A percentile compares a stretch with the other conserved stretches of the same genome.
These are phyloP conservation scores for Melospiza melodia DNA, from an alignment of 2,113 vertebrate species.

Conservation along the genomic window DNA sequence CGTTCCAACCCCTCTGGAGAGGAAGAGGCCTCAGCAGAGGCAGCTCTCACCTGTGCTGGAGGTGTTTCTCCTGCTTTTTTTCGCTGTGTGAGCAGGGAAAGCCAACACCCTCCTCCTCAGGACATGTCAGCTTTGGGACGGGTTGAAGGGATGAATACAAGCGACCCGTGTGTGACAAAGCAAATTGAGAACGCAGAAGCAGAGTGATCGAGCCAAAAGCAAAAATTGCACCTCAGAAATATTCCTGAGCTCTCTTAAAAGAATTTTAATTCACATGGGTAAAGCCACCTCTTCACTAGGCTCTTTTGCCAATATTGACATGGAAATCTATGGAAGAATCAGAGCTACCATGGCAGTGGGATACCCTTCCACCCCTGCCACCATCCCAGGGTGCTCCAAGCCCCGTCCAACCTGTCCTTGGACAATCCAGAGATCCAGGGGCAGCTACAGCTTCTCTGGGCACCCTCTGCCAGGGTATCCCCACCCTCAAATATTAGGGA, in stretches of 20 bases:
- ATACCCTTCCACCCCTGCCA: not conserved
- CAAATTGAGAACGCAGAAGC: not conserved
- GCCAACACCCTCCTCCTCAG: accelerated
- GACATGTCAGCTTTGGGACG: not conserved
- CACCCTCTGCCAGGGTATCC: accelerated
- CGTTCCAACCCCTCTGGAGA: not conserved
- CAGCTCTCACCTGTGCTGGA: not conserved
- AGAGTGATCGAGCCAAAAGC: not conserved
- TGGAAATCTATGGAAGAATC: not conserved
- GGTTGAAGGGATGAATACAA: not conserved
- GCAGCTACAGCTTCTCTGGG: not conserved
- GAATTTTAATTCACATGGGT: accelerated
- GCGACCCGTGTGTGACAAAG: accelerated
- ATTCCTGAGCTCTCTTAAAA: not conserved
- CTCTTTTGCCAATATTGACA: not conserved
- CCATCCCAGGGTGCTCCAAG: accelerated
- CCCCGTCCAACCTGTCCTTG: accelerated
- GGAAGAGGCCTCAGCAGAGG: not conserved
- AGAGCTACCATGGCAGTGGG: not conserved
- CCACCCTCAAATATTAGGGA: not conserved
- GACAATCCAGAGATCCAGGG: not conserved
- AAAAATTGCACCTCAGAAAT: not conserved
- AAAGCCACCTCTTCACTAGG: not conserved
- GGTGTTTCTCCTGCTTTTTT: not conserved
- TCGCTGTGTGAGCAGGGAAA: not conserved